Percentiles rank a stretch among this genome's conserved stretches.
Conservation (phyloP, 2,113 vertebrate genomes). For the Casuarius casuarius region DNA sequence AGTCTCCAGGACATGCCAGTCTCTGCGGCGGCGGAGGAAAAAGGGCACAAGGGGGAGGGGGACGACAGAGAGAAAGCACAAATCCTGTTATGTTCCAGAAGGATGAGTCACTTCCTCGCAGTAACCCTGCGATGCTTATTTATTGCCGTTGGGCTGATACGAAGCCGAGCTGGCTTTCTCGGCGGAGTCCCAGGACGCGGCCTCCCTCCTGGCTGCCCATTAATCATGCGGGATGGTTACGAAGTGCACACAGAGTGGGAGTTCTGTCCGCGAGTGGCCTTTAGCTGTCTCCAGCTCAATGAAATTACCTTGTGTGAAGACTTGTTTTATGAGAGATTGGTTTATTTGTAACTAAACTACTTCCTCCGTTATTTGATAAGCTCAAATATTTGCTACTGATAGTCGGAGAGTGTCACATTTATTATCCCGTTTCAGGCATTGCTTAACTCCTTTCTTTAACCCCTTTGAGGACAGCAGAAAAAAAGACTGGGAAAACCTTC, state of each 20-base stretch:
- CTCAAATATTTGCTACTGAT: constrained; percentile 88
- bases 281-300: constrained; percentile 82
- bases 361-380: constrained; percentile 88
- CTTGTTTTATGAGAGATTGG: constrained; percentile 85
- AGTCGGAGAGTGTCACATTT: constrained; percentile 84
- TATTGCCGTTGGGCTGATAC: constrained; percentile 77
- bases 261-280: constrained; percentile 76
- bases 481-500: background rate
- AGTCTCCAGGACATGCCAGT: constrained; percentile 79
- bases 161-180: constrained; percentile 57
- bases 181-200: constrained; percentile 19
- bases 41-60: background rate
- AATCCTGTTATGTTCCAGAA: constrained; percentile 76
- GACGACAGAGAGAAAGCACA: constrained; percentile 25
- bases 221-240: constrained; percentile 76
- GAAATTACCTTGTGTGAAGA: constrained; percentile 81
- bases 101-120: constrained; percentile 83
- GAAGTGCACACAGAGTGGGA: constrained; percentile 69
- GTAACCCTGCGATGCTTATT: constrained; percentile 78
- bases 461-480: constrained; percentile 32
- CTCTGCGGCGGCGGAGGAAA: constrained; percentile 54
- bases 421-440: constrained; percentile 78
- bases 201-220: constrained; percentile 72
- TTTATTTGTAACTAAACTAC: constrained; percentile 89
- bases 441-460: constrained; percentile 78